A percentile compares a stretch with the other conserved stretches of the same genome.
Conservation (phyloP, 2,888 invertebrate species). For the Ophioninae sp. region DNA sequence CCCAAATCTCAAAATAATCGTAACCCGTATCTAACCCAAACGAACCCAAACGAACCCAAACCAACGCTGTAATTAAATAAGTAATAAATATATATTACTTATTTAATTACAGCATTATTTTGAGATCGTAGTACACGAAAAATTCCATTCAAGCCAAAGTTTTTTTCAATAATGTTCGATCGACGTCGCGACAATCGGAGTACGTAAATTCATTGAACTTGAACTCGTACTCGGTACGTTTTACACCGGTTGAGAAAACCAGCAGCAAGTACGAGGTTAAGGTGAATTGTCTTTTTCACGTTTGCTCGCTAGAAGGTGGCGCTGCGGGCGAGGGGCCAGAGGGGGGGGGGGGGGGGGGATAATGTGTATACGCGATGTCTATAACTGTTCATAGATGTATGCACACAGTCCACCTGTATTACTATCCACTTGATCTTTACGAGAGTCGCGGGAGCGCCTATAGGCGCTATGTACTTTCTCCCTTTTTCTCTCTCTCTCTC, state of each 20-base stretch:
- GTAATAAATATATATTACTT: no score
- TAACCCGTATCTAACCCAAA: no score
- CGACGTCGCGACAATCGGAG: neutral
- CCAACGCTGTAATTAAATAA: no score
- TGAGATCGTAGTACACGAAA: neutral
- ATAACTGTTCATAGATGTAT: conserved; percentile 4
- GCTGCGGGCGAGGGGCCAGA: no score
- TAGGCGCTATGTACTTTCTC: neutral
- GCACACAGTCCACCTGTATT: conserved; percentile 29
- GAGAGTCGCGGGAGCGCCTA: conserved; percentile 23
- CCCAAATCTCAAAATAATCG: no score
- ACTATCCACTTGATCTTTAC: conserved; percentile 23
- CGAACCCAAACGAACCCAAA: no score
- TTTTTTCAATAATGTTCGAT: neutral
- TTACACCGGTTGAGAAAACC: neutral
- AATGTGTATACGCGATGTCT: neutral
- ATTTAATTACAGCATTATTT: no score
- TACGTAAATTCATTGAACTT: neutral
- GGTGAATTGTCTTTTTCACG: conserved; percentile 8
- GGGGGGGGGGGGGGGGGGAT: neutral
- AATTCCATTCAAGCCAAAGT: neutral
- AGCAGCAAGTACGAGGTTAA: neutral
- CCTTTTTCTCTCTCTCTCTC: neutral
- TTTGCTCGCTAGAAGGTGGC: neutral
- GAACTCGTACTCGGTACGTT: neutral